Percentiles rank a stretch among this genome's conserved stretches.
Conservation (phyloP, 2,888 invertebrate genomes). For the Oithona nana region DNA sequence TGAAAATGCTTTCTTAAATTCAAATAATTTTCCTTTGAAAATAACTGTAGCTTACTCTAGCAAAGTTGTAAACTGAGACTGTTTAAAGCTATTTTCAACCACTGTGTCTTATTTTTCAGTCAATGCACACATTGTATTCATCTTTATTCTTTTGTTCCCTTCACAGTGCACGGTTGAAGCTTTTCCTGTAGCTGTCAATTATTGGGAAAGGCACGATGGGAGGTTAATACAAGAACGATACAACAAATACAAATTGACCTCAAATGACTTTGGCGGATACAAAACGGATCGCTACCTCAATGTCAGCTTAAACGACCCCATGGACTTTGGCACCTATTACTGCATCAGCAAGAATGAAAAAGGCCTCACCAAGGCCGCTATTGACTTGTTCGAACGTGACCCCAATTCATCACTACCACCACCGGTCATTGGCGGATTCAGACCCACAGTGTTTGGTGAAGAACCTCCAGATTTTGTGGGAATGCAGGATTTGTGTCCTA, state of each 20-base stretch:
- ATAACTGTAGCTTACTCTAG: too few relatives aligned
- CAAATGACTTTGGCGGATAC: neutral
- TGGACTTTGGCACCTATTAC: slow-evolving; percentile 55
- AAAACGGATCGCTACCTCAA: slow-evolving; percentile 50
- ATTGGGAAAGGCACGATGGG: slow-evolving; percentile 59
- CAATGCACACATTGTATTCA: too few relatives aligned
- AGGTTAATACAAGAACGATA: slow-evolving; percentile 1
- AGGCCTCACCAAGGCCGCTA: slow-evolving; percentile 52
- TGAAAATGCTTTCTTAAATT: too few relatives aligned
- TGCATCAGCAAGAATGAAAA: slow-evolving; percentile 69
- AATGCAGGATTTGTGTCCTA: slow-evolving; percentile 37
- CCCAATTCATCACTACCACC: slow-evolving; percentile 35
- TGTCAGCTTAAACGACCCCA: slow-evolving; percentile 43
- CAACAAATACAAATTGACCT: neutral
- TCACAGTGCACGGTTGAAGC: slow-evolving; percentile 58
- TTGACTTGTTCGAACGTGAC: slow-evolving; percentile 38
- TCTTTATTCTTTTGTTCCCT: too few relatives aligned
- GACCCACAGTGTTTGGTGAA: slow-evolving; percentile 24
- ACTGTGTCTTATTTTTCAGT: too few relatives aligned
- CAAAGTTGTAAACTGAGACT: too few relatives aligned
- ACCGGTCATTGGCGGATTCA: slow-evolving; percentile 32
- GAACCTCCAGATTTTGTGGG: slow-evolving; percentile 1
- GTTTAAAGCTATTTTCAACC: too few relatives aligned
- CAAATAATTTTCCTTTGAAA: too few relatives aligned
- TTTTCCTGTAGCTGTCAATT: slow-evolving; percentile 61